phyloP scores from a whole-genome alignment of 64 coral and sea anemone genomes.

The Catalaphyllia jardinei region DNA sequence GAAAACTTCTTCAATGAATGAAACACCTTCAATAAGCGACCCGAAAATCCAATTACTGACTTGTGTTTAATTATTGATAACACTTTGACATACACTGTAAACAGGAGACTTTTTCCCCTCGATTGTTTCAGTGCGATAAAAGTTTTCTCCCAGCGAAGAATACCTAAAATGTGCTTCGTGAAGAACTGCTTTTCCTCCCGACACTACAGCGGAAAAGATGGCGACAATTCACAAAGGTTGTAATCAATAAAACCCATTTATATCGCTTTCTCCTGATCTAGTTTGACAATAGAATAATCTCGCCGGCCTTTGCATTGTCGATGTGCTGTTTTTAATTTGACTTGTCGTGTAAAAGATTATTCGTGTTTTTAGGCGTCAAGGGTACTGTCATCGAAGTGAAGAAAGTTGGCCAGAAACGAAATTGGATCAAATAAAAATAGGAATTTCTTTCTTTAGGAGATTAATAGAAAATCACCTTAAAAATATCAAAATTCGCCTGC shows the following conservation, averaged over 20 bases:
- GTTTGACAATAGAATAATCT: background rate
- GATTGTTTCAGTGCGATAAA: background rate
- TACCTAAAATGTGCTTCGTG: background rate
- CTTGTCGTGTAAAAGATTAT: background rate
- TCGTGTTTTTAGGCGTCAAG: background rate
- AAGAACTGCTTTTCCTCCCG: background rate
- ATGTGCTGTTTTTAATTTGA: slow-evolving; percentile 44
- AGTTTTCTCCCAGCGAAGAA: background rate
- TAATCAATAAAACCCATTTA: slow-evolving; percentile 6
- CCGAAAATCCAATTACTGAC: slow-evolving; percentile 36
- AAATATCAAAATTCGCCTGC: slow-evolving; percentile 1
- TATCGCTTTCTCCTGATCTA: background rate
- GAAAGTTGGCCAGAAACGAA: background rate
- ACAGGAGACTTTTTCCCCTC: slow-evolving; percentile 11
- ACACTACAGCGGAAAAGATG: background rate
- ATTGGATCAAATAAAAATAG: slow-evolving; percentile 4
- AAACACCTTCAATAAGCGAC: slow-evolving; percentile 19
- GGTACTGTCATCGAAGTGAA: slow-evolving; percentile 14
- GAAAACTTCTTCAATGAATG: slow-evolving; percentile 1
- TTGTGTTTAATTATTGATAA: slow-evolving; percentile 37
- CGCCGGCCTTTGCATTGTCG: background rate
- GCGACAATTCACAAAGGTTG: background rate
- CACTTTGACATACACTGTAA: slow-evolving; percentile 29
- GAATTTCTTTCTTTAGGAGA: background rate
- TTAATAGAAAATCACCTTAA: background rate